phyloP scores from a whole-genome alignment of 2,797 vertebrate genomes.

The Dipus sagitta region DNA sequence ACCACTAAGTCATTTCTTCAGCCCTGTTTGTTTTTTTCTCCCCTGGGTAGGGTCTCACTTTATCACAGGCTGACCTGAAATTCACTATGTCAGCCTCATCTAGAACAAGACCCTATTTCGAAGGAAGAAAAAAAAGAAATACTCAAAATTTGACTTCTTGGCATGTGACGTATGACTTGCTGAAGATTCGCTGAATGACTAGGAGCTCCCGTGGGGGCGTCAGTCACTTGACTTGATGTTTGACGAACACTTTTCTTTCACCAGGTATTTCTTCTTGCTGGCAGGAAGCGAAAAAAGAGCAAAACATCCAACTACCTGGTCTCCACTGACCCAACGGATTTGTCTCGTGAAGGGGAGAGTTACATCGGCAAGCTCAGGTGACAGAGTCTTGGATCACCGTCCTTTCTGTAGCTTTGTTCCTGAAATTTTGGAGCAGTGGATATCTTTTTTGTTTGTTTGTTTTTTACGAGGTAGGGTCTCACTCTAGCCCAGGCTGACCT shows the following conservation, averaged over 20 bases:
- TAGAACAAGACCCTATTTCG: too few relatives aligned
- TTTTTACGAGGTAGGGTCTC: too few relatives aligned
- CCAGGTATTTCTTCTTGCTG: slow-evolving; percentile 96
- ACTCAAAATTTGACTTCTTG: background rate
- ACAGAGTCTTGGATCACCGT: slow-evolving; percentile 16
- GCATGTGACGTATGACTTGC: too few relatives aligned
- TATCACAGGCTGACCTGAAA: too few relatives aligned
- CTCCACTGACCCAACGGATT: slow-evolving; percentile 95
- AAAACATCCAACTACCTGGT: slow-evolving; percentile 99
- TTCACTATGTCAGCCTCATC: too few relatives aligned
- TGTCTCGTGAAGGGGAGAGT: slow-evolving; percentile 96
- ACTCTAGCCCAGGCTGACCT: too few relatives aligned
- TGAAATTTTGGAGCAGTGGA: background rate
- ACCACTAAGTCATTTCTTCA: too few relatives aligned
- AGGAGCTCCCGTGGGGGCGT: background rate
- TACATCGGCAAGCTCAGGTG: slow-evolving; percentile 98
- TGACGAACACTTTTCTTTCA: slow-evolving; percentile 76
- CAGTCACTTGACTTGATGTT: background rate
- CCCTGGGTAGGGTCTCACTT: too few relatives aligned
- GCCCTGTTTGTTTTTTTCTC: too few relatives aligned
- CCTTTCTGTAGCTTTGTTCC: background rate
- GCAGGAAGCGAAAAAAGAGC: slow-evolving; percentile 98
- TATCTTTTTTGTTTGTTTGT: too few relatives aligned
- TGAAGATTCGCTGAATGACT: background rate
- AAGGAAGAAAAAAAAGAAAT: too few relatives aligned